A percentile compares a stretch with the other conserved stretches of the same genome.
phyloP scores from a whole-genome alignment of 2,797 vertebrate species.

The Chromobotia macracanthus region DNA sequence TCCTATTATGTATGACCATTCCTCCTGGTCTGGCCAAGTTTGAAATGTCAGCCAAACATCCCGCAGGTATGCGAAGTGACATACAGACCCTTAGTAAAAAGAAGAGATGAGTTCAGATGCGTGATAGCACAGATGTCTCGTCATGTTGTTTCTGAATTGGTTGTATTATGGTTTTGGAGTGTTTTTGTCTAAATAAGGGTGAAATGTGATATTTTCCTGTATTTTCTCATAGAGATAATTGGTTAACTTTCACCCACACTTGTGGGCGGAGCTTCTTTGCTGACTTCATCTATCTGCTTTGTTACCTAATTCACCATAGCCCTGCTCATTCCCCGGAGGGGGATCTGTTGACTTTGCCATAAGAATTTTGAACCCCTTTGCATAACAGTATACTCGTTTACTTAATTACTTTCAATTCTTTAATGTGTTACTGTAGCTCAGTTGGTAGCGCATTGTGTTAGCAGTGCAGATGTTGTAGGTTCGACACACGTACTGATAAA shows the following conservation, averaged over 20 bases:
- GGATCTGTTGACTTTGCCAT: constrained; percentile 3
- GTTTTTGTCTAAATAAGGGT: no score
- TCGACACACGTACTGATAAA: no score
- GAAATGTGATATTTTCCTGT: no score
- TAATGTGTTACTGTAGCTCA: no score
- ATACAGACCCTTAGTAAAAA: not conserved
- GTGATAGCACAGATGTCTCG: no score
- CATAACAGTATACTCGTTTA: not conserved
- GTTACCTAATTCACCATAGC: not conserved
- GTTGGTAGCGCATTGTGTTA: no score
- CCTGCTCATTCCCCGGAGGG: not conserved
- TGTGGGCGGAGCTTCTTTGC: not conserved
- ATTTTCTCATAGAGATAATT: no score
- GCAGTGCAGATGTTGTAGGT: no score
- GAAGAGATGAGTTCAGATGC: not conserved
- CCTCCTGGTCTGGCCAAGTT: constrained; percentile 11
- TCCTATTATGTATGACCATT: constrained; percentile 23
- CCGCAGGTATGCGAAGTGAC: constrained; percentile 9
- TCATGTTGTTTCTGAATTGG: no score
- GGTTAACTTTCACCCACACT: no score
- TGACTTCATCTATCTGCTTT: not conserved
- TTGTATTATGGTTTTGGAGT: no score
- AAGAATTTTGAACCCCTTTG: not conserved
- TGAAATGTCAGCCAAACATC: constrained; percentile 12
- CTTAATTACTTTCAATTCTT: not conserved